phyloP scores from a whole-genome alignment of 2,888 invertebrate genomes.

The Phengaris alcon region DNA sequence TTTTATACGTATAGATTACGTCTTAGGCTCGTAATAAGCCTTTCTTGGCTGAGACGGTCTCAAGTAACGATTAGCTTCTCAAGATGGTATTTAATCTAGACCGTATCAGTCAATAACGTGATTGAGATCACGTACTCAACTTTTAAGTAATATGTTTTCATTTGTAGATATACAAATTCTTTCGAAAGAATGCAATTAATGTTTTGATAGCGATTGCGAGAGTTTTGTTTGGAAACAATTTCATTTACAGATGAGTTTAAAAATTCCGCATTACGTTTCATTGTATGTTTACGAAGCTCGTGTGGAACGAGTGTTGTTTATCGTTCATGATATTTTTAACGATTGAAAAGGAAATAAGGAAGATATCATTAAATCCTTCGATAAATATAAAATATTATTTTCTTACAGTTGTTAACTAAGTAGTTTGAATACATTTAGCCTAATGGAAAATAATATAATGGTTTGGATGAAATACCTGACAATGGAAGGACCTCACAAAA shows the following conservation, averaged over 20 bases:
- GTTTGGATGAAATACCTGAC: conserved; percentile 24
- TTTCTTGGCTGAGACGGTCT: too few species aligned
- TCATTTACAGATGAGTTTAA: background rate
- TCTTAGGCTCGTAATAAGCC: too few species aligned
- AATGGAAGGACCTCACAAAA: conserved; percentile 29
- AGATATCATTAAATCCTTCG: background rate
- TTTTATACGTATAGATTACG: too few species aligned
- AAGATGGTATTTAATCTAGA: too few species aligned
- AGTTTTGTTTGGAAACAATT: conserved; percentile 6
- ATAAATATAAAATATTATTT: too few species aligned
- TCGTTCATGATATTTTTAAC: conserved; percentile 5
- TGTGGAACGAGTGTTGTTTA: background rate
- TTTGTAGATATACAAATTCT: background rate
- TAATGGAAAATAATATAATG: background rate
- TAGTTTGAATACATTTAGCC: background rate
- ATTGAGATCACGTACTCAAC: too few species aligned
- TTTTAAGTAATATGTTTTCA: too few species aligned
- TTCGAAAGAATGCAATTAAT: conserved; percentile 25
- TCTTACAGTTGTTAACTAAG: background rate
- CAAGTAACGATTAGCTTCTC: too few species aligned
- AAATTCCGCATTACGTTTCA: background rate
- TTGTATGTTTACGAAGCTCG: background rate
- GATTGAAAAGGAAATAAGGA: background rate
- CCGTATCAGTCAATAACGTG: too few species aligned
- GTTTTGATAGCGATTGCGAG: conserved; percentile 24